Evolutionary conservation across 2,113 vertebrate species (phyloP).

Genomic region (western clawed frog (Xenopus tropicalis)): UCB_Xtro_10.0 CM004445.2:21785001-21785500

Average conservation of each 20-base stretch:
- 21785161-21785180: slow-evolving; percentile 20
- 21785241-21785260: slow-evolving; percentile 11
- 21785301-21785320: too few relatives aligned
- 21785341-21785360: too few relatives aligned
- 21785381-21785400: too few relatives aligned
- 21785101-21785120: neutral
- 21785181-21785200: slow-evolving; percentile 24
- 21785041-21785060: neutral
- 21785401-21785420: too few relatives aligned
- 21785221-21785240: slow-evolving; percentile 17
- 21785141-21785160: slow-evolving; percentile 5
- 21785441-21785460: too few relatives aligned
- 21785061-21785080: neutral
- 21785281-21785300: too few relatives aligned
- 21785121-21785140: slow-evolving; percentile 3
- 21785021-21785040: neutral
- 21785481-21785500: too few relatives aligned
- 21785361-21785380: too few relatives aligned
- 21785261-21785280: slow-evolving; percentile 27
- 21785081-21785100: neutral
- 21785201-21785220: slow-evolving; percentile 38
- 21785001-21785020: neutral
- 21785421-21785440: too few relatives aligned
- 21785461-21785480: too few relatives aligned
- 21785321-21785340: too few relatives aligned